phyloP scores from a whole-genome alignment of 2,113 vertebrate genomes.

The Crypturellus undulatus region DNA sequence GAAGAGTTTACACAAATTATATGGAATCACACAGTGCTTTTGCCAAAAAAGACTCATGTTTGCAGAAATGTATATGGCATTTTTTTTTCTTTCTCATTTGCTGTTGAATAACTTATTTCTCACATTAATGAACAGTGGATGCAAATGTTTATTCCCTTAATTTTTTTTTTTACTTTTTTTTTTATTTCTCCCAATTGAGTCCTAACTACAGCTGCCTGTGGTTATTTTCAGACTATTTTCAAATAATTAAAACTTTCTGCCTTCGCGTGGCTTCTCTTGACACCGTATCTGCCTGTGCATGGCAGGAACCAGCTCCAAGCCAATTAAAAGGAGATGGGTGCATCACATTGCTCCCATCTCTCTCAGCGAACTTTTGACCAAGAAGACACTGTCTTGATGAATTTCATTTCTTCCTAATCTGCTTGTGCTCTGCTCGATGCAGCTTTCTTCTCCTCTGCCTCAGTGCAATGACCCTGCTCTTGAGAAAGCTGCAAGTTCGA shows the following conservation, averaged over 20 bases:
- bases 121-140: neutral
- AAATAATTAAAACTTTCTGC: slow-evolving; percentile 69
- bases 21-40: neutral
- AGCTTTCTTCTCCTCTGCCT: slow-evolving; percentile 61
- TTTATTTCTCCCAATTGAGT: neutral
- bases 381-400: slow-evolving; percentile 47
- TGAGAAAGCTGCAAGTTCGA: neutral
- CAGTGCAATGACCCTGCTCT: slow-evolving; percentile 37
- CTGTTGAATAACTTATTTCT: neutral
- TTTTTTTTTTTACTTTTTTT: neutral
- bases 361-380: slow-evolving; percentile 43
- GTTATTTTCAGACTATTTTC: neutral
- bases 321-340: slow-evolving; percentile 57
- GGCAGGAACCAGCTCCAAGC: slow-evolving; percentile 25
- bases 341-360: neutral
- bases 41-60: fast-evolving
- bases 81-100: neutral
- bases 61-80: neutral
- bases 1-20: neutral
- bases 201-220: neutral
- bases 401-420: slow-evolving; percentile 67
- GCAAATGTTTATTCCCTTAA: neutral
- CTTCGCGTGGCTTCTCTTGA: slow-evolving; percentile 45
- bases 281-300: slow-evolving; percentile 11
- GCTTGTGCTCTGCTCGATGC: slow-evolving; percentile 37